Percentiles rank a stretch among this genome's conserved stretches.
Evolutionary conservation across 2,888 invertebrate species (phyloP).

Genomic region (Hanleya hanleyi): DNA sequence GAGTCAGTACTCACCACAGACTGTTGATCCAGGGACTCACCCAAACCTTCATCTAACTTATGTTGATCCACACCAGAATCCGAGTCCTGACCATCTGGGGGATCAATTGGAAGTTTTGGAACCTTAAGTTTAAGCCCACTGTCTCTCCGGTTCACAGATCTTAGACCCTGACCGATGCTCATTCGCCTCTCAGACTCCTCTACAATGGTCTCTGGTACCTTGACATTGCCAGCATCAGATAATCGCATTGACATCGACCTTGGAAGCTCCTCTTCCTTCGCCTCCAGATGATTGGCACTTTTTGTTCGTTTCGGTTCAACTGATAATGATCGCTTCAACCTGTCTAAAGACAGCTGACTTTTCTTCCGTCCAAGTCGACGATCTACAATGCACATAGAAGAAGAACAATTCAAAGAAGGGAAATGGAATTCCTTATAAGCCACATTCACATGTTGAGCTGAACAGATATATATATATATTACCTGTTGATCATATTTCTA

Average conservation of each 20-base stretch:
- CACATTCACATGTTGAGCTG: too few species aligned
- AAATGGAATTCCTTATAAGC: too few species aligned
- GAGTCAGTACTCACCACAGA: slow-evolving; percentile 39
- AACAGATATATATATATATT: too few species aligned
- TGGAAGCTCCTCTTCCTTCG: not conserved
- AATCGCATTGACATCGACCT: not conserved
- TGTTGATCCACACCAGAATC: slow-evolving; percentile 6
- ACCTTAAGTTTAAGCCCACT: not conserved
- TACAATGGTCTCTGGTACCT: slow-evolving; percentile 54
- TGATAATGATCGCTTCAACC: slow-evolving; percentile 58
- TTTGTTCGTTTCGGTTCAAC: slow-evolving; percentile 37
- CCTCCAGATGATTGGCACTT: slow-evolving; percentile 19
- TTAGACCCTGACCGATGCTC: not conserved
- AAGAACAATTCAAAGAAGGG: too few species aligned
- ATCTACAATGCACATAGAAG: too few species aligned
- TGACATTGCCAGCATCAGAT: not conserved
- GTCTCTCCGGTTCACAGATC: not conserved
- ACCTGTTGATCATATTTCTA: too few species aligned
- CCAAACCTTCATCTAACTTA: slow-evolving; percentile 44
- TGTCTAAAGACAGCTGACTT: slow-evolving; percentile 49
- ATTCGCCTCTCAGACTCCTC: slow-evolving; percentile 47
- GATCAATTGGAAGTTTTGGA: not conserved
- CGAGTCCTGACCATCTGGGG: not conserved
- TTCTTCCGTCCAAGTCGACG: slow-evolving; percentile 54
- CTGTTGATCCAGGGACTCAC: slow-evolving; percentile 46